Evolutionary conservation across 2,888 invertebrate species (phyloP).

Genomic region (Falcaria lacertinaria): DNA sequence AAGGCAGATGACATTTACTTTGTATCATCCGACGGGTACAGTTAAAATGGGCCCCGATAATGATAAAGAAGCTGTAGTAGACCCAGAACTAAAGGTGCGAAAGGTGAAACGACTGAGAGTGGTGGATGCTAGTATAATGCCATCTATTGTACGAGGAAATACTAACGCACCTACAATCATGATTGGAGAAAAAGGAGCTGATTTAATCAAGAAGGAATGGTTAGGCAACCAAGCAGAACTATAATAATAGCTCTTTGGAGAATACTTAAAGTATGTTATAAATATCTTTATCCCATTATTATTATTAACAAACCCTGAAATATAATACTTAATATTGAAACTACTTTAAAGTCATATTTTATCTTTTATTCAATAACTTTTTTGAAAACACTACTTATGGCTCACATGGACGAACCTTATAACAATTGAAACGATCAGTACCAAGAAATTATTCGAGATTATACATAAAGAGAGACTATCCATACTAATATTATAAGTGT

Average conservation of each 20-base stretch:
- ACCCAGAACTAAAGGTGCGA: constrained; percentile 75
- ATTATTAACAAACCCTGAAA: no score
- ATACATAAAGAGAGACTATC: no score
- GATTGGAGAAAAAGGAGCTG: constrained; percentile 83
- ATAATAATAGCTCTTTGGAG: constrained; percentile 12
- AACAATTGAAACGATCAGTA: no score
- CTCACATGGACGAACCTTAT: no score
- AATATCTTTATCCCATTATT: no score
- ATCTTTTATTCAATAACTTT: no score
- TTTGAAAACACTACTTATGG: no score
- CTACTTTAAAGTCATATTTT: no score
- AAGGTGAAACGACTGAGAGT: constrained; percentile 77
- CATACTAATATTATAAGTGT: no score
- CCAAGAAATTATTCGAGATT: no score
- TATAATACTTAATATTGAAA: no score
- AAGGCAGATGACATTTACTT: constrained; percentile 53
- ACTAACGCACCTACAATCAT: constrained; percentile 82
- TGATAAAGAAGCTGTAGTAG: constrained; percentile 74
- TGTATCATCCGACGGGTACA: constrained; percentile 86
- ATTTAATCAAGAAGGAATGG: constrained; percentile 81
- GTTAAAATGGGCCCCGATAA: constrained; percentile 80
- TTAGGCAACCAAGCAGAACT: constrained; percentile 38
- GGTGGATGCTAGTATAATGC: constrained; percentile 84
- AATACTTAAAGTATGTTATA: no score
- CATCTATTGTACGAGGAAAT: constrained; percentile 80